Evolutionary conservation across 2,797 vertebrate species (phyloP), one percentile per base, ranked within the genome.

Genomic region (Periparus ater): DNA sequence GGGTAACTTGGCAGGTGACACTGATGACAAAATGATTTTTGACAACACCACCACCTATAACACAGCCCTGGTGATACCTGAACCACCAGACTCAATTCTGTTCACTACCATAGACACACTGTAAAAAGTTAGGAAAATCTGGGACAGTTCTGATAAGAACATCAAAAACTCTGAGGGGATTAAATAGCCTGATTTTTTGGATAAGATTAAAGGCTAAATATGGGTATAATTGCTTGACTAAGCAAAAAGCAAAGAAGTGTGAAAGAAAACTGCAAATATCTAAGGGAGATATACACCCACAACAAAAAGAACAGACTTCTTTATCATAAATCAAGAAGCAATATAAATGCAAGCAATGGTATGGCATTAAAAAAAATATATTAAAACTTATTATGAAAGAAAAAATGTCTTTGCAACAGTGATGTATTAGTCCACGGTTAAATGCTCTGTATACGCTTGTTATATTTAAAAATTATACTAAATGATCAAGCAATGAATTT

Each of bases 121-220:
- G 30, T 23, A 65, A 84, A 85, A 81, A 70, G 18, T 25, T 61
- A 18, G 19, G 29, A 72, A 87, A 89, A 68, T 62, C 11, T 42
- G 51, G 12, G 15, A 3, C 14, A 85, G 5, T 61, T 82, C 61
- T 83, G 81, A 71, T 57, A 91, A 77, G 45, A 85, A 47, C 0
- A 6, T 53, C 0, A 87, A 62, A 81, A 86, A 8, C 10, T 65
- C 45, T 47, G 23, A 68, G 29, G 23, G 13, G 30, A 89, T 13
- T 74, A 42, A 42, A 85, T 11, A 61, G 57, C 21, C 54, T 66
- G 34, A 80, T 10, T 53, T 77, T 89, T 55, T 22, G 2, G 7
- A 11, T 68, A 88, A 89, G n/a, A 85, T 75, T 80, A 84, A 86
- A 96, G 78, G 51, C 54, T 76, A 89, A 89, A 86, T 40, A 47